Percentiles rank a stretch among this genome's conserved stretches.
These are phyloP conservation scores for Rhopalosiphum maidis DNA, from an alignment of 1,140 invertebrate genomes.

Conservation along the genomic window DNA sequence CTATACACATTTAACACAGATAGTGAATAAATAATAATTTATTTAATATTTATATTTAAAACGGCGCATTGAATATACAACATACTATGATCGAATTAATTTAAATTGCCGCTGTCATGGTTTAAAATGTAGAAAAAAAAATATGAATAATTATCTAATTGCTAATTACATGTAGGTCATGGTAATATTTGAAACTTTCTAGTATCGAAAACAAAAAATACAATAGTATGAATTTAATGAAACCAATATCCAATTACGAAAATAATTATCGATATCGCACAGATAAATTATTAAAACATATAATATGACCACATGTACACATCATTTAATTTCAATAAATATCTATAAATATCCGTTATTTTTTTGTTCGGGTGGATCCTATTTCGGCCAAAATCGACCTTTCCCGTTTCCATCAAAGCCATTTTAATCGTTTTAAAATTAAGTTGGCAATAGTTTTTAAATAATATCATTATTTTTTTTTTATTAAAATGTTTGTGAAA, in stretches of 20 bases:
- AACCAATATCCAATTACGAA: background rate
- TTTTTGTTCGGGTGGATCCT: background rate
- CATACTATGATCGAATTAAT: background rate
- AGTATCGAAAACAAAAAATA: background rate
- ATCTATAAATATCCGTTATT: background rate
- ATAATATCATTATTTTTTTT: too few species aligned
- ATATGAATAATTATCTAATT: background rate
- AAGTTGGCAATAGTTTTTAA: too few species aligned
- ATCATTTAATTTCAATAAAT: background rate
- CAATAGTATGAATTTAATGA: background rate
- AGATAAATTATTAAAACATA: background rate
- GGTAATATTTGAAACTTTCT: background rate
- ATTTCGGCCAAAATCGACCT: too few species aligned
- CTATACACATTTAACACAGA: background rate
- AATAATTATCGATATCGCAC: background rate
- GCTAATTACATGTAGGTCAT: background rate
- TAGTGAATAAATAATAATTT: background rate
- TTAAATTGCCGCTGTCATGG: background rate
- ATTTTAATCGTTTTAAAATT: too few species aligned
- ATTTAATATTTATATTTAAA: background rate
- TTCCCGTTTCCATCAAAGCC: too few species aligned
- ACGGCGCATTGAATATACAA: background rate
- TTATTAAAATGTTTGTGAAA: too few species aligned
- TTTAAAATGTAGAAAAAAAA: background rate
- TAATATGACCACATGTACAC: background rate